Evolutionary conservation across 2,888 invertebrate genomes (phyloP).

Genomic region (Rotaria socialis): DNA sequence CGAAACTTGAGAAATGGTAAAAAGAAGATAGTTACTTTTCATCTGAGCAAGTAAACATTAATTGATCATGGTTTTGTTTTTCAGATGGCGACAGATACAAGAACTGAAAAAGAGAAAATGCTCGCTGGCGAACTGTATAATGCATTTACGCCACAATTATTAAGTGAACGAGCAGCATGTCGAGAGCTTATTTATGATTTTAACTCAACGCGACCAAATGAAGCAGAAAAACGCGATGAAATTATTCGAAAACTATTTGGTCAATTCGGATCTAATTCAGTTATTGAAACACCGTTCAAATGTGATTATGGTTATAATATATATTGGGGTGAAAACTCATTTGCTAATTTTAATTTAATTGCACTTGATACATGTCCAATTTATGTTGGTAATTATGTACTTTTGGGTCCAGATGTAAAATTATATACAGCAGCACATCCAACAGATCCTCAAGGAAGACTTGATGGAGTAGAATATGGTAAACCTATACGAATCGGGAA

Average conservation of each 20-base stretch:
- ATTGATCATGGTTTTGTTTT: neutral
- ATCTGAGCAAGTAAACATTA: too few species aligned
- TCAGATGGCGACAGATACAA: neutral
- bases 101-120: conserved; percentile 42
- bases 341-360: conserved; percentile 39
- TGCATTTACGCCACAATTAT: conserved; percentile 22
- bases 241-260: conserved; percentile 39
- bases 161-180: conserved; percentile 12
- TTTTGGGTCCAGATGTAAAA: conserved; percentile 41
- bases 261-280: neutral
- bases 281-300: conserved; percentile 41
- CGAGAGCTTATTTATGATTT: conserved; percentile 15
- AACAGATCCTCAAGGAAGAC: conserved; percentile 38
- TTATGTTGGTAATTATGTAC: conserved; percentile 33
- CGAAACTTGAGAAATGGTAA: too few species aligned
- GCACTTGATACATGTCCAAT: conserved; percentile 38
- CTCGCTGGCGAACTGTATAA: conserved; percentile 35
- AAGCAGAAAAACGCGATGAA: conserved; percentile 6
- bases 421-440: conserved; percentile 44
- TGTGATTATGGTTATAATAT: conserved; percentile 46
- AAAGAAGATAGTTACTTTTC: too few species aligned
- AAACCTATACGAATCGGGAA: conserved; percentile 41
- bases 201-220: conserved; percentile 35
- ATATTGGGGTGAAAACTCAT: conserved; percentile 34
- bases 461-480: conserved; percentile 36